Base-by-base conservation (phyloP, 2,113 vertebrate genomes). In the Gopherus flavomarginatus region DNA sequence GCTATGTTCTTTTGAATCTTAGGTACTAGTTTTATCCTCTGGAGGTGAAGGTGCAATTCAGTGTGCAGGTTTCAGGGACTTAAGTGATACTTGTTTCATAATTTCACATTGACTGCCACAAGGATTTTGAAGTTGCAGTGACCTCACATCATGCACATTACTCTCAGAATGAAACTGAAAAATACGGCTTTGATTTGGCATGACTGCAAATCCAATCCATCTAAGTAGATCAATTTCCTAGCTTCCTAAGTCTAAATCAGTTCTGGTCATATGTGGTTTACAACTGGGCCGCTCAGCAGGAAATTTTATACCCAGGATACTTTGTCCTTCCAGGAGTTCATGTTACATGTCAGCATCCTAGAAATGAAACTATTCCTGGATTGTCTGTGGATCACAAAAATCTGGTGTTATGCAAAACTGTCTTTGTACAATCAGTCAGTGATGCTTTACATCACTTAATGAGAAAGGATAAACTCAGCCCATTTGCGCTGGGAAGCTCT, bases 391-490 rank as follows among this genome's bases (percentile, higher is more conserved):
- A 22, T 5, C 29, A 17, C 53, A 50, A 54, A 42, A 85, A 85
- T 12, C 65, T 72, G 65, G 65, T 31, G 11, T 59, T 57, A 14
- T 31, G 42, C 65, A 94, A 38, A 79, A 24, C 50, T 62, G 22
- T n/a, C 27, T 57, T 50, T 0, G 0, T 7, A 78, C 12, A 3
- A 14, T 42, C 62, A 82, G 77, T 22, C 22, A 44, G 38, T 2
- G 1, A 0, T 44, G 54, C 17, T 89, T 78, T 38, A 44, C 38
- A 82, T 65, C 5, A 4, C 4, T n/a, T 72, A 69, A 19, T 2
- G 16, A 38, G 65, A 72, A 11, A 38, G 65, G 65, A 72, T 72
- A 72, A 35, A 69, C 17, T 72, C 9, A 22, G 65, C 17, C 65
- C 65, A 21, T 19, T 72, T 72, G 65, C 19, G 4, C n/a, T n/a